Evolutionary conservation across 2,113 vertebrate genomes (phyloP).

Genomic region (Phodopus roborovskii): DNA sequence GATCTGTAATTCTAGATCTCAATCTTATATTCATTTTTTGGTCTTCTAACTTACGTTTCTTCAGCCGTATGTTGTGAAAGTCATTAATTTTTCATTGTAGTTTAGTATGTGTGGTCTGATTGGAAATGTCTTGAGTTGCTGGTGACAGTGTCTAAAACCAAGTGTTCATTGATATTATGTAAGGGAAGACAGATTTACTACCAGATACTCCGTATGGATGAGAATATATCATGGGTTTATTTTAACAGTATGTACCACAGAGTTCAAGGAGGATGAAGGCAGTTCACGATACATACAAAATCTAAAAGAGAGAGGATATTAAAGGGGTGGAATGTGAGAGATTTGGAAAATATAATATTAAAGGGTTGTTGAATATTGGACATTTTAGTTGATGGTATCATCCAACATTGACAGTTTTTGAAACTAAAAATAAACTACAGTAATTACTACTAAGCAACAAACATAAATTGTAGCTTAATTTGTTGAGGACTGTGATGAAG

Average conservation of each 20-base stretch:
- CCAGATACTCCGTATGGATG: neutral
- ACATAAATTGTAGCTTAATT: neutral
- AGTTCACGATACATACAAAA: neutral
- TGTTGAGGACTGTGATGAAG: neutral
- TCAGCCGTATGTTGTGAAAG: neutral
- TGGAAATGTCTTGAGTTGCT: neutral
- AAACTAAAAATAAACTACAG: neutral
- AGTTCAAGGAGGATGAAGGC: neutral
- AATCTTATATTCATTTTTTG: neutral
- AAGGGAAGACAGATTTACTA: neutral
- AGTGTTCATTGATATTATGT: neutral
- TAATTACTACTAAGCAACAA: neutral
- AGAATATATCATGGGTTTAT: neutral
- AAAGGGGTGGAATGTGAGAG: neutral
- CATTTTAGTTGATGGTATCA: neutral
- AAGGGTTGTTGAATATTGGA: neutral
- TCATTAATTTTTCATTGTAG: neutral
- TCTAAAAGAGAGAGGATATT: neutral
- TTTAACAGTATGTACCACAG: neutral
- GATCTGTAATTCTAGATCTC: neutral
- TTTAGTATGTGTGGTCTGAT: neutral
- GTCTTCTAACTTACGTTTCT: neutral
- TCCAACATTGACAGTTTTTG: neutral
- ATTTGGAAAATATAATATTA: neutral
- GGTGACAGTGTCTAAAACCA: neutral